These are phyloP conservation scores for Pholis gunnellus DNA, from an alignment of 2,113 vertebrate genomes.

Conservation along the genomic window DNA sequence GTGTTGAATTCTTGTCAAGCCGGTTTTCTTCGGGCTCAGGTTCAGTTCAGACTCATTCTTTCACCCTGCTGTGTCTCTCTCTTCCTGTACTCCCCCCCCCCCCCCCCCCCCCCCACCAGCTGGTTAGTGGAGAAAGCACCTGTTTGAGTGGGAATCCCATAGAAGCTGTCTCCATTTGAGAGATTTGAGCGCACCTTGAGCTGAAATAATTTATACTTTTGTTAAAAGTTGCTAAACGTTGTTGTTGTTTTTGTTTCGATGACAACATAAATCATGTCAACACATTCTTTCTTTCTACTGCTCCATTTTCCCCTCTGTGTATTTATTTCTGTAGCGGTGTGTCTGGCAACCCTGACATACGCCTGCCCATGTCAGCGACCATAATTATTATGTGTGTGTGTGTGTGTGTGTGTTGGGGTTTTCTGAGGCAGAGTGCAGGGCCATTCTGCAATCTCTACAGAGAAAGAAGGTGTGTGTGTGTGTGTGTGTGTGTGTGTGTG, in stretches of 20 bases:
- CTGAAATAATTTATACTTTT: not conserved
- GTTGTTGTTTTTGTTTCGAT: not conserved
- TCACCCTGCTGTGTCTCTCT: slow-evolving; percentile 3
- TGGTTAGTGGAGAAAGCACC: slow-evolving; percentile 41
- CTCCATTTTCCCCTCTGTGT: slow-evolving; percentile 28
- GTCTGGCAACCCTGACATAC: slow-evolving; percentile 36
- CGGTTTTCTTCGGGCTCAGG: slow-evolving; percentile 66
- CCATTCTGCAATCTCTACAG: not conserved
- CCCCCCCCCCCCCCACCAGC: not conserved
- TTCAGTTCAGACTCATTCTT: slow-evolving; percentile 33
- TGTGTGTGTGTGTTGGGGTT: slow-evolving; percentile 17
- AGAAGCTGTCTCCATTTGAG: not conserved
- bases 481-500: too few species aligned
- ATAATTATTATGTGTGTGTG: not conserved
- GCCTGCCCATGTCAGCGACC: slow-evolving; percentile 21
- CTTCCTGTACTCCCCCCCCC: not conserved
- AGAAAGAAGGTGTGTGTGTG: slow-evolving; percentile 15
- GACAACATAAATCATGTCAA: not conserved
- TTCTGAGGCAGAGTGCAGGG: slow-evolving; percentile 5
- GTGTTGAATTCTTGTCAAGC: slow-evolving; percentile 70
- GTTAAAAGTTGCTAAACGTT: not conserved
- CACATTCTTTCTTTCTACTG: not conserved
- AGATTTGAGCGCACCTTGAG: not conserved
- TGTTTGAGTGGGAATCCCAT: slow-evolving; percentile 12
- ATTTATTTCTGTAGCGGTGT: slow-evolving; percentile 19